These are phyloP conservation scores for Malacoraja senta DNA, from an alignment of 2,797 vertebrate species.

Conservation along the genomic window DNA sequence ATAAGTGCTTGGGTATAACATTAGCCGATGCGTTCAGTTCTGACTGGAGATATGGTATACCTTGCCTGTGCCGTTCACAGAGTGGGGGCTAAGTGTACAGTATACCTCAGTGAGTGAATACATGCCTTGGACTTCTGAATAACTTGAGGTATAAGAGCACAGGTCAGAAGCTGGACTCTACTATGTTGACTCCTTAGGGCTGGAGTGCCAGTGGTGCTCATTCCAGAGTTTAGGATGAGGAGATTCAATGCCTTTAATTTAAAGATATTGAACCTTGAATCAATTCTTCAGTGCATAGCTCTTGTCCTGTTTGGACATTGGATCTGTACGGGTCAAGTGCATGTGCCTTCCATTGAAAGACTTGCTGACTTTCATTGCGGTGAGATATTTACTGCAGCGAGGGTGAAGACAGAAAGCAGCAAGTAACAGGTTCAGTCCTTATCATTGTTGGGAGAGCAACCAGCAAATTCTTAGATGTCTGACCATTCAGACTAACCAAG, in stretches of 20 bases:
- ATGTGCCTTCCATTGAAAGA: not conserved
- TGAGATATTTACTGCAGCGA: not conserved
- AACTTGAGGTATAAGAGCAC: no score
- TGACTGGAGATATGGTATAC: no score
- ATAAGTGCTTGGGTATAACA: not conserved
- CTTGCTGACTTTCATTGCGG: not conserved
- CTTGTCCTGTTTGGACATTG: not conserved
- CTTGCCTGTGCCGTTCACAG: not conserved
- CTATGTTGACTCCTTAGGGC: not conserved
- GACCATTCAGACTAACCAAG: not conserved
- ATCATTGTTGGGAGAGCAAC: not conserved
- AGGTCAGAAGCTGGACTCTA: no score
- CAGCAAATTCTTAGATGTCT: not conserved
- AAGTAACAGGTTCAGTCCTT: not conserved
- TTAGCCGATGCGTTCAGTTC: not conserved
- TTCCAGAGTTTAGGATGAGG: not conserved
- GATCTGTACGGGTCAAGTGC: not conserved
- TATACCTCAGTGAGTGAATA: not conserved
- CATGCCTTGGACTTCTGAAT: not conserved
- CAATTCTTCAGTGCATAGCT: not conserved
- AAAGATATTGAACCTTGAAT: not conserved
- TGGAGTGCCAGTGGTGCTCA: no score
- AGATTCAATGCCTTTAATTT: not conserved
- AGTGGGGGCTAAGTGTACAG: no score
- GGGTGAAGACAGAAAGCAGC: not conserved